Evolutionary conservation across 2,113 vertebrate species (phyloP).

Genomic region (Glaucidium brasilianum): DNA sequence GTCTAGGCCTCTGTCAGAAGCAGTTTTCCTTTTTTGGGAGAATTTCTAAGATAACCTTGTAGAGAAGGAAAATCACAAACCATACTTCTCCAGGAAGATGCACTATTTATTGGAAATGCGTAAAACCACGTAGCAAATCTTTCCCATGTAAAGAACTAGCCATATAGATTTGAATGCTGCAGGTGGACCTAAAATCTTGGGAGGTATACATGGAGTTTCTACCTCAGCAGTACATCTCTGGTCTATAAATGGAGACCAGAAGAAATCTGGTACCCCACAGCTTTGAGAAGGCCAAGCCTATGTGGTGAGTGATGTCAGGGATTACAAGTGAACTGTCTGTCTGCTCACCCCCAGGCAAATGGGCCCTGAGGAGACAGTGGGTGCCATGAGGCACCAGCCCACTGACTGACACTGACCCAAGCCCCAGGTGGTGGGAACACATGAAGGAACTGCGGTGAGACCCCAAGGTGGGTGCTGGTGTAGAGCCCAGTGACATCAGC

Average conservation of each 20-base stretch:
- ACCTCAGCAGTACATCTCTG: not conserved
- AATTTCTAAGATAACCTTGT: not conserved
- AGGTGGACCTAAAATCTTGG: not conserved
- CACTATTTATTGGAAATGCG: not conserved
- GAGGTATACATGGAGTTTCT: not conserved
- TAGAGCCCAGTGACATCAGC: not conserved
- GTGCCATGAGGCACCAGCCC: not conserved
- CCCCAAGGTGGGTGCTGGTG: not conserved
- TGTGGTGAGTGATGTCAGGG: fast-evolving
- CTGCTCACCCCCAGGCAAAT: fast-evolving
- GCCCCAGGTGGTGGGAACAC: fast-evolving
- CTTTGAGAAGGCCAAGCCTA: fast-evolving
- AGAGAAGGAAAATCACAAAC: not conserved
- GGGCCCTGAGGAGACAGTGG: not conserved
- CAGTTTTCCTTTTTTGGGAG: not conserved
- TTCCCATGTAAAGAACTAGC: not conserved
- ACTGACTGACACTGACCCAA: not conserved
- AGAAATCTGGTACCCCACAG: not conserved
- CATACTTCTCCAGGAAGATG: not conserved
- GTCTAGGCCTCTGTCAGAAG: not conserved
- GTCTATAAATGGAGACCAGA: not conserved
- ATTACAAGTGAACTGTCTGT: not conserved
- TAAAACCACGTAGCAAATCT: not conserved
- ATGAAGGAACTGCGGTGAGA: not conserved
- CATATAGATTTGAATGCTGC: not conserved